phyloP scores from a whole-genome alignment of 2,888 invertebrate species.

The Pherbina coryleti region DNA sequence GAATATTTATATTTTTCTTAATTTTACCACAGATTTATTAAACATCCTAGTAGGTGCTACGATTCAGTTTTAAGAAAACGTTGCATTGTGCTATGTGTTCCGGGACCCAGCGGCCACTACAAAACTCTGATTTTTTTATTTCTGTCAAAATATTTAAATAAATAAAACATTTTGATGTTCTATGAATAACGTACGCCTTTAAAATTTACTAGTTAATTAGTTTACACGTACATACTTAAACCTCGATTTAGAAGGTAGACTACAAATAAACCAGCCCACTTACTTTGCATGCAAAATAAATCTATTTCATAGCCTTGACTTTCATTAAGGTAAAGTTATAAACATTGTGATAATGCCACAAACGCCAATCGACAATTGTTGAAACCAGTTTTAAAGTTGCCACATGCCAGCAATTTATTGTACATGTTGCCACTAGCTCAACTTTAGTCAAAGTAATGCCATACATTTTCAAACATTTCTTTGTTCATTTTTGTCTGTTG shows the following conservation, averaged over 20 bases:
- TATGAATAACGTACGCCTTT: no score
- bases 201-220: no score
- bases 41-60: no score
- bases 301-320: slow-evolving; percentile 27
- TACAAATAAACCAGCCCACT: neutral
- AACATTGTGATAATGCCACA: slow-evolving; percentile 4
- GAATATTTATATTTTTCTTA: no score
- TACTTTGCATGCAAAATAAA: slow-evolving; percentile 21
- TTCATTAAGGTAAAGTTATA: slow-evolving; percentile 19
- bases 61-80: no score
- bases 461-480: slow-evolving; percentile 8
- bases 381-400: slow-evolving; percentile 20
- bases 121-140: no score
- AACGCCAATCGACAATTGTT: neutral
- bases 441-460: neutral
- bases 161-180: no score
- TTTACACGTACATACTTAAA: no score
- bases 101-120: no score
- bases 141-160: no score
- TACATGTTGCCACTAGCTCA: neutral
- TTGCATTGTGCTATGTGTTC: no score
- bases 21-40: no score
- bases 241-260: neutral
- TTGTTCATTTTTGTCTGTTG: slow-evolving; percentile 7
- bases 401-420: slow-evolving; percentile 11